Conservation (phyloP, 2,113 vertebrate species). For the Varanus komodoensis region DNA sequence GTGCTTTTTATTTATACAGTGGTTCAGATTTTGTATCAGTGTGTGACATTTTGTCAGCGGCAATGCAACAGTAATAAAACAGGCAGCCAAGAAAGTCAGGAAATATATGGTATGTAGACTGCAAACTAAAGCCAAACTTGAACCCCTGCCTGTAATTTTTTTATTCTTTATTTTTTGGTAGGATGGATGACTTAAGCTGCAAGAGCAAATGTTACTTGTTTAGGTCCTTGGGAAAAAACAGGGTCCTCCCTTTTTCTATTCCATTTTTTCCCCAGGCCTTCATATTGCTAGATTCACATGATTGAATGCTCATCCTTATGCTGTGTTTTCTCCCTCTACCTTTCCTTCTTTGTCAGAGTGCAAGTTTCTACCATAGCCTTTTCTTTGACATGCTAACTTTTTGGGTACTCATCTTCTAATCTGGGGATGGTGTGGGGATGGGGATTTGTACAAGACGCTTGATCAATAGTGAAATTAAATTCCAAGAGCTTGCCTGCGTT, state of each 20-base stretch:
- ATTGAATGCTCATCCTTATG: neutral
- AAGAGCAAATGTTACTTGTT: neutral
- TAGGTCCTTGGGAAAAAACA: too few relatives aligned
- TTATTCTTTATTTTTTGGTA: neutral
- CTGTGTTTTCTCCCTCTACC: too few relatives aligned
- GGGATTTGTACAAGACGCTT: neutral
- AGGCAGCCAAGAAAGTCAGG: neutral
- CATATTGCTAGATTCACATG: neutral
- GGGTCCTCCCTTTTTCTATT: too few relatives aligned
- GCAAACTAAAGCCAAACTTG: neutral
- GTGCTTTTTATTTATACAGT: neutral
- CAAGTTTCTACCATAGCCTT: too few relatives aligned
- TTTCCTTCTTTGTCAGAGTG: neutral
- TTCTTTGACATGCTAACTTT: neutral
- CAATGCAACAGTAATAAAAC: neutral
- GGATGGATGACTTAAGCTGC: neutral
- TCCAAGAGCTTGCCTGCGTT: neutral
- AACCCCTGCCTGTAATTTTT: neutral
- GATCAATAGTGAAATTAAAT: neutral
- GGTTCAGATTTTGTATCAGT: neutral
- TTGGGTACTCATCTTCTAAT: neutral
- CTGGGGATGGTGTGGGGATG: too few relatives aligned
- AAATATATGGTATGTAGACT: neutral
- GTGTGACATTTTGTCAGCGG: neutral
- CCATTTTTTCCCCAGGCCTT: too few relatives aligned